A percentile compares a stretch with the other conserved stretches of the same genome.
Conservation (phyloP, 2,797 vertebrate genomes). For the Cottoperca gobio region DNA sequence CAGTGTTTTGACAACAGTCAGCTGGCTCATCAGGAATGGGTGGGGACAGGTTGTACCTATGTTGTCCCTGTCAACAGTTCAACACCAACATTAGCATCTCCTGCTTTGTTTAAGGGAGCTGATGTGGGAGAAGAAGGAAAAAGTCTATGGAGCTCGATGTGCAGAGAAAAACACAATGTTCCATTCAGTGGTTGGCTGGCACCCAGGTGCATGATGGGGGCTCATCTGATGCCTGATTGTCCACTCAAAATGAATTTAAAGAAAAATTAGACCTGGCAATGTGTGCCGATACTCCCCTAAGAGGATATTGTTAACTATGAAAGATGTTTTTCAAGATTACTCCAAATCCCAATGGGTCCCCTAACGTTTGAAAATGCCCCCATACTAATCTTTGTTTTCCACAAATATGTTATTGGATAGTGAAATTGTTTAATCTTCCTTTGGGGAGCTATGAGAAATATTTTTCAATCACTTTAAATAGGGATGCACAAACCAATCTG, state of each 20-base stretch:
- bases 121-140: constrained; percentile 26
- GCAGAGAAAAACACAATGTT: constrained; percentile 61
- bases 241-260: constrained; percentile 42
- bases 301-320: constrained; percentile 11
- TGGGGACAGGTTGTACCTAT: constrained; percentile 66
- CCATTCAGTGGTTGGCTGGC: constrained; percentile 41
- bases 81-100: constrained; percentile 58
- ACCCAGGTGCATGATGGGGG: constrained; percentile 47
- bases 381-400: background rate
- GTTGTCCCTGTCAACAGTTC: constrained; percentile 65
- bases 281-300: constrained; percentile 5
- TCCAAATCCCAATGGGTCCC: constrained; percentile 18
- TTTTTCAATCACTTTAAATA: background rate
- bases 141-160: constrained; percentile 22
- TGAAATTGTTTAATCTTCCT: background rate
- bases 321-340: constrained; percentile 17
- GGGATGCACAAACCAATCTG: background rate
- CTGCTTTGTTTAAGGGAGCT: constrained; percentile 52
- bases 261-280: constrained; percentile 37
- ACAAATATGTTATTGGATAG: background rate
- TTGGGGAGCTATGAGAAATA: background rate
- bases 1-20: constrained; percentile 64
- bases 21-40: constrained; percentile 62
- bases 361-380: constrained; percentile 7
- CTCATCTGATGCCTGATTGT: constrained; percentile 42